Evolutionary conservation across 2,113 vertebrate species (phyloP).

Genomic region (Crocuta crocuta): DNA sequence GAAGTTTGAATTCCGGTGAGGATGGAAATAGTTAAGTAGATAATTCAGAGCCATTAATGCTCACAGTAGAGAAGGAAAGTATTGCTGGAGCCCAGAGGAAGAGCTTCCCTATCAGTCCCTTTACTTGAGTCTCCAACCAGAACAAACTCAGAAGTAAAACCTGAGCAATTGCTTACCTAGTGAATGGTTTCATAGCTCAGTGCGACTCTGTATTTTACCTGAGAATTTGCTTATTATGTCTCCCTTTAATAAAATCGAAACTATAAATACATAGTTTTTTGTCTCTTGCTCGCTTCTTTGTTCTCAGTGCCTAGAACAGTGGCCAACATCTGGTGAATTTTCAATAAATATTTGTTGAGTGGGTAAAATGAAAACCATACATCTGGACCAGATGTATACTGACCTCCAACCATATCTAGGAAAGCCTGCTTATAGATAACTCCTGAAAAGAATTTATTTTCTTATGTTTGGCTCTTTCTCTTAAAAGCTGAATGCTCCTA

Average conservation of each 20-base stretch:
- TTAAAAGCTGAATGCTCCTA: not conserved
- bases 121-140: not conserved
- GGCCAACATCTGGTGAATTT: not conserved
- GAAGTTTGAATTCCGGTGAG: not conserved
- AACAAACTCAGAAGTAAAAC: not conserved
- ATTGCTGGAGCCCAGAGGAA: not conserved
- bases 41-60: not conserved
- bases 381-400: not conserved
- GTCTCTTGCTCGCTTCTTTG: not conserved
- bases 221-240: not conserved
- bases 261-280: not conserved
- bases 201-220: not conserved
- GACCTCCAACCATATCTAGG: not conserved
- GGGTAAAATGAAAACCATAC: not conserved
- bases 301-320: not conserved
- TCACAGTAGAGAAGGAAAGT: not conserved
- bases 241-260: not conserved
- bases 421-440: not conserved
- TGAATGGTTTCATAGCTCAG: not conserved
- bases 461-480: not conserved
- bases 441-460: not conserved
- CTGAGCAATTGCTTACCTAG: not conserved
- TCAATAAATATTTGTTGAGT: conserved; percentile 5
- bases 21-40: not conserved
- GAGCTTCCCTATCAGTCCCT: not conserved